Percentiles rank a stretch among this genome's conserved stretches.
phyloP scores from a whole-genome alignment of 2,113 vertebrate species.

The Mirza zaza region DNA sequence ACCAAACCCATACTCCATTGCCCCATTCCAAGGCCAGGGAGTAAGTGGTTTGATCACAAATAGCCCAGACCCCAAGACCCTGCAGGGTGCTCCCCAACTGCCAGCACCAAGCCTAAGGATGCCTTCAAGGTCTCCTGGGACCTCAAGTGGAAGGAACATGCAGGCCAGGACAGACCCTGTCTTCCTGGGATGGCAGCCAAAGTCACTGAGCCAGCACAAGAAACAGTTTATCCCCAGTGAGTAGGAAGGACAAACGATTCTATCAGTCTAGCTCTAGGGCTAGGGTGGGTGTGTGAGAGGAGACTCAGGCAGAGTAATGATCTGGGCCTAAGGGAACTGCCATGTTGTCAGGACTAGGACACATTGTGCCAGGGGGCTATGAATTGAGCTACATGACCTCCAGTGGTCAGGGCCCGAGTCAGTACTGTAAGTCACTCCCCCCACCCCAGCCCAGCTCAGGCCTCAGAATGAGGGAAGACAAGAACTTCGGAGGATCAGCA shows the following conservation, averaged over 20 bases:
- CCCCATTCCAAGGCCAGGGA: not conserved
- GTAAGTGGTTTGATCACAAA: not conserved
- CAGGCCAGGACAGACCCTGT: not conserved
- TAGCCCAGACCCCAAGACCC: not conserved
- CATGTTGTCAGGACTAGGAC: not conserved
- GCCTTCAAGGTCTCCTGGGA: not conserved
- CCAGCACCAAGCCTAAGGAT: not conserved
- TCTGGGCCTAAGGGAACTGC: not conserved
- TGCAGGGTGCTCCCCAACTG: not conserved
- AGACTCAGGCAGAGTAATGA: not conserved
- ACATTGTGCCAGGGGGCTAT: not conserved
- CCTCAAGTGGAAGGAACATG: not conserved
- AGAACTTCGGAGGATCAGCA: not conserved
- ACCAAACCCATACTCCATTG: not conserved
- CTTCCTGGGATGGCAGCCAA: not conserved
- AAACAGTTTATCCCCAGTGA: not conserved
- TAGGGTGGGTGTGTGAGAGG: not conserved
- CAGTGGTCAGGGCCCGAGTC: not conserved
- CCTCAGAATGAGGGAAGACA: not conserved
- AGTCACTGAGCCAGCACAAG: conserved; percentile 13
- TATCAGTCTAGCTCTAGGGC: not conserved
- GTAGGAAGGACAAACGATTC: not conserved
- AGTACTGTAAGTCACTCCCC: not conserved
- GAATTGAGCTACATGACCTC: not conserved
- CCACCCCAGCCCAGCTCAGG: not conserved